Conservation (phyloP, 2,113 vertebrate genomes). For the Leptosomus discolor region DNA sequence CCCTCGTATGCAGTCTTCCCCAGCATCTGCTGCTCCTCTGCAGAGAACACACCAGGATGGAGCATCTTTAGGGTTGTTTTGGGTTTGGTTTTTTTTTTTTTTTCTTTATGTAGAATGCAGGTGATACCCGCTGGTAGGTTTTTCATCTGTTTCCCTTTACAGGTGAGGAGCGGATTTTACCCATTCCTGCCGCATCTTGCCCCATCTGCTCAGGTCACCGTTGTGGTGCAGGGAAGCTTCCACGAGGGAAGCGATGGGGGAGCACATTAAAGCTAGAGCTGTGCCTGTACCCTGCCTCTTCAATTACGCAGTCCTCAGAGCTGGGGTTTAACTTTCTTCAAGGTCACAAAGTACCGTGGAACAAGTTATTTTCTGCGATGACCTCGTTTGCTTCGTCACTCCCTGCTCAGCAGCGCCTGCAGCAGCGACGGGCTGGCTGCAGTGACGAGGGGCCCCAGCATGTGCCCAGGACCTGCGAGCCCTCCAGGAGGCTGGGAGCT, state of each 20-base stretch:
- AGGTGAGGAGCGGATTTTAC: not conserved
- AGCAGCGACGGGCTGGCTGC: not conserved
- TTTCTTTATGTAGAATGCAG: not conserved
- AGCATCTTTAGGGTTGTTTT: not conserved
- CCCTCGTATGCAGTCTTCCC: accelerated
- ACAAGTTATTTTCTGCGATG: not conserved
- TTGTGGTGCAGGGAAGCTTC: not conserved
- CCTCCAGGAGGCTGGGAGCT: not conserved
- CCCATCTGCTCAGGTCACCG: not conserved
- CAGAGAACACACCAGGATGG: not conserved
- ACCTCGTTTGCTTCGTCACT: no score
- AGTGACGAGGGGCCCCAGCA: accelerated
- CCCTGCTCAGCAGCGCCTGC: not conserved
- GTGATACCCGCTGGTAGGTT: not conserved
- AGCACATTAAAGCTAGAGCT: not conserved
- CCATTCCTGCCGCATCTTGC: not conserved
- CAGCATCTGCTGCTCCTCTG: not conserved
- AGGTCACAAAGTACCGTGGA: not conserved
- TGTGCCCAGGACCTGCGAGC: accelerated
- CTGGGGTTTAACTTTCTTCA: not conserved
- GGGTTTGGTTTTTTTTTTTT: not conserved
- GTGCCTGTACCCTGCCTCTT: no score
- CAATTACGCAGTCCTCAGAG: not conserved
- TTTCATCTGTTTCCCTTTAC: not conserved
- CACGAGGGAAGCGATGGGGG: accelerated